Conservation (phyloP, 2,888 invertebrate genomes). For the Scaptomyza flava region DNA sequence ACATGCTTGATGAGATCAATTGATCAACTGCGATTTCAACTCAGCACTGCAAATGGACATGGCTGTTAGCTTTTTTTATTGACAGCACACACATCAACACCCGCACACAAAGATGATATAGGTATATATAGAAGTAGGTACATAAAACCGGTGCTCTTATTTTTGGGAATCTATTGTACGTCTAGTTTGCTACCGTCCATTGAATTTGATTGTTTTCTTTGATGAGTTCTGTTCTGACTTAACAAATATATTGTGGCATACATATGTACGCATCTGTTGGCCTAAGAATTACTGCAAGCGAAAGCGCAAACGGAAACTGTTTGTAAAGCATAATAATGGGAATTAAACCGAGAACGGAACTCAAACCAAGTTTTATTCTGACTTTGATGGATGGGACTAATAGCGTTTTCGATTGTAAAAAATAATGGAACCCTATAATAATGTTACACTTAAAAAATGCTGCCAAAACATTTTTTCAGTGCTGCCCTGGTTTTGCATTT, state of each 20-base stretch:
- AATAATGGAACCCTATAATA: too few relatives aligned
- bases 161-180: not conserved
- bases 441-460: too few relatives aligned
- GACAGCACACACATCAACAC: slow-evolving; percentile 1
- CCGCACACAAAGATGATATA: not conserved
- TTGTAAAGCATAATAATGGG: not conserved
- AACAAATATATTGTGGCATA: slow-evolving; percentile 40
- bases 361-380: not conserved
- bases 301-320: not conserved
- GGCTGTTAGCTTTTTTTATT: slow-evolving; percentile 38
- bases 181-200: not conserved
- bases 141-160: slow-evolving; percentile 25
- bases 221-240: slow-evolving; percentile 21
- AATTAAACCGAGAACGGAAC: slow-evolving; percentile 4
- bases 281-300: slow-evolving; percentile 11
- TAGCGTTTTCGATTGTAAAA: too few relatives aligned
- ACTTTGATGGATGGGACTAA: not conserved
- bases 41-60: slow-evolving; percentile 9
- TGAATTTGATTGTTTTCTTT: slow-evolving; percentile 10
- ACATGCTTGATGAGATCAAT: slow-evolving; percentile 5
- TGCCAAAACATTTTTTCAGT: too few relatives aligned
- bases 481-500: too few relatives aligned
- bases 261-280: slow-evolving; percentile 12
- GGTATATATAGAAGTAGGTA: not conserved
- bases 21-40: slow-evolving; percentile 18